Base-by-base conservation (phyloP, 2,113 vertebrate genomes). In the Agapornis roseicollis region DNA sequence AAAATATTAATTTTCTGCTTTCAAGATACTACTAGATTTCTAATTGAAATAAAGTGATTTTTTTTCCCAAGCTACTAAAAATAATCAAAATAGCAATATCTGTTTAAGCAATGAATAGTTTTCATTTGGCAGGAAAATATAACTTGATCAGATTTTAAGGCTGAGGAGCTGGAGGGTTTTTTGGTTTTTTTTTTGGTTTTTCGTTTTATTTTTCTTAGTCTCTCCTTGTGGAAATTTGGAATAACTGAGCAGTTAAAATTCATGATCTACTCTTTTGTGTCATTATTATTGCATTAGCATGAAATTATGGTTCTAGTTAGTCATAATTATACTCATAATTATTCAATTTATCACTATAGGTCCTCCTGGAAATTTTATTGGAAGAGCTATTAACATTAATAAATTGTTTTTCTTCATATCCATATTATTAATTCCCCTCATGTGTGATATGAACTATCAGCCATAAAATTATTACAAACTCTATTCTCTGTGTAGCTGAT, bases 211-310 rank as follows among this genome's bases (percentile, higher is more conserved):
- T 68, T 77, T 82, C 81, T 95, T 89, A 7, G 23, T 52, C 61
- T 89, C 63, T 88, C 89, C 95, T 97, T 91, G 80, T 95, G 93
- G 94, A 98, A 97, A 95, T 97, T 97, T 97, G 90, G 91, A 98
- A 98, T 98, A 97, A 98, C 95, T 25, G 88, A 97, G 96, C 97
- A 96, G 97, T 98, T 98, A 98, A 98, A 98, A 98, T 98, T 98
- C 98, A 98, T 98, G 98, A 97, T 97, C 98, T 97, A 97, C 96
- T 97, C 96, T 98, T 98, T 97, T 94, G 91, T 98, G 98, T 97
- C 98, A 98, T 98, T 98, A 98, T 98, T 98, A 98, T 98, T 98
- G 94, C 98, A 98, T 98, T 98, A 98, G 97, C 97, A 97, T 98
- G 98, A 97, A 98, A 98, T 98, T 98, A 98, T 97, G 93, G 96